Conservation (phyloP, 2,888 invertebrate species). For the Dimorphilus gyrociliatus region DNA sequence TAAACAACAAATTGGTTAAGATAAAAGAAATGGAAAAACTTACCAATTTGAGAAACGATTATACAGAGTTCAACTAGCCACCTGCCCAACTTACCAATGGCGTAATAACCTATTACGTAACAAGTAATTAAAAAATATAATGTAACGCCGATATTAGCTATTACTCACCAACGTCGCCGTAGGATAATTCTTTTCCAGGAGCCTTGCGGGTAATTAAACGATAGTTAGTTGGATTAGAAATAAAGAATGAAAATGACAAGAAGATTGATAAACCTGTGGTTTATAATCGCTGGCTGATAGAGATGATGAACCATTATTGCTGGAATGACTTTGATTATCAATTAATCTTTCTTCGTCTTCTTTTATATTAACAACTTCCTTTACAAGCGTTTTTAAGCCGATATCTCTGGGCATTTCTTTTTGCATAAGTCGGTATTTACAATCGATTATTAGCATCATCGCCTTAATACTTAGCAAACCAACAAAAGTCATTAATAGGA, state of each 20-base stretch:
- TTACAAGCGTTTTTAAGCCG: constrained; percentile 4
- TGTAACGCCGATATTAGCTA: too few relatives aligned
- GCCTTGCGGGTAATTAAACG: constrained; percentile 6
- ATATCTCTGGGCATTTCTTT: constrained; percentile 14
- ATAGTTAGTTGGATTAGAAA: neutral
- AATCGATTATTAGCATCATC: constrained; percentile 38
- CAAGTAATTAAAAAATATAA: neutral
- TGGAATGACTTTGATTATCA: neutral
- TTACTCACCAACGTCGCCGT: constrained; percentile 37
- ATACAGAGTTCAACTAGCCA: constrained; percentile 34
- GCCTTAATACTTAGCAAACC: constrained; percentile 33
- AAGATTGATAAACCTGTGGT: too few relatives aligned
- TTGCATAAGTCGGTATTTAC: constrained; percentile 33
- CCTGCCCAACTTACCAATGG: constrained; percentile 32
- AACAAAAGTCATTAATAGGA: constrained; percentile 35
- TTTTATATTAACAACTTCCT: neutral
- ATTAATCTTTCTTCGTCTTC: too few relatives aligned
- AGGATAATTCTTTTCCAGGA: constrained; percentile 23
- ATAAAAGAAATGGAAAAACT: too few relatives aligned
- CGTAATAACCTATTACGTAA: constrained; percentile 25
- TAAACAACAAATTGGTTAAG: too few relatives aligned
- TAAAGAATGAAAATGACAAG: constrained; percentile 1
- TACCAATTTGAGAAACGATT: constrained; percentile 37
- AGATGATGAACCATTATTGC: neutral
- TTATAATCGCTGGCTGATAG: too few relatives aligned